A percentile compares a stretch with the other conserved stretches of the same genome.
Conservation (phyloP, 2,113 vertebrate species). For the Gambusia affinis region DNA sequence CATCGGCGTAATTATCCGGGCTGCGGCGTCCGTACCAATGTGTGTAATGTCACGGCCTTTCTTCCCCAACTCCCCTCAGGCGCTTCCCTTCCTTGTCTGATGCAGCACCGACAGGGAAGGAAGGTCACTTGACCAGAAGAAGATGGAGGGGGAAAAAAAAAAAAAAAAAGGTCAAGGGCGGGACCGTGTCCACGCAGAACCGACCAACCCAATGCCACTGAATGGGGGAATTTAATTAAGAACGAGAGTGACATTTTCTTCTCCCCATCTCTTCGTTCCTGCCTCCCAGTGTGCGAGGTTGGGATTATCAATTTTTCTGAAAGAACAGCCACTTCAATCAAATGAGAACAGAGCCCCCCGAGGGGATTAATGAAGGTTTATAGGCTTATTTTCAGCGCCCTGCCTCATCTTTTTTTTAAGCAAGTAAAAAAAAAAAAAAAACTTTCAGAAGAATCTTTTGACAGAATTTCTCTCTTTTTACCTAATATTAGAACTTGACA, state of each 20-base stretch:
- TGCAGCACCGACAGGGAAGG: conserved; percentile 51
- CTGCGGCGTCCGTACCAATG: conserved; percentile 49
- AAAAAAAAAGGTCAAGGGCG: conserved; percentile 71
- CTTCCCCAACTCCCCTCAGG: conserved; percentile 44
- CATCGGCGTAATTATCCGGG: conserved; percentile 72
- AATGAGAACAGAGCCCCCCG: conserved; percentile 35
- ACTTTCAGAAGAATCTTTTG: conserved; percentile 53
- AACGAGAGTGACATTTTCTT: conserved; percentile 66
- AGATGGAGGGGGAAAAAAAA: conserved; percentile 21
- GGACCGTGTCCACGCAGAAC: conserved; percentile 30
- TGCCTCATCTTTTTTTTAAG: conserved; percentile 32
- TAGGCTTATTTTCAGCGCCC: conserved; percentile 48
- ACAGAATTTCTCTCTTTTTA: conserved; percentile 65
- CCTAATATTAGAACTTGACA: conserved; percentile 56
- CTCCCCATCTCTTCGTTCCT: conserved; percentile 14
- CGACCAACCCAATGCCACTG: conserved; percentile 42
- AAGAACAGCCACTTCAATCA: conserved; percentile 61
- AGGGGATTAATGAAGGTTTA: conserved; percentile 59
- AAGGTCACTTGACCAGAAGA: conserved; percentile 71
- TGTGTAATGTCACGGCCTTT: conserved; percentile 74
- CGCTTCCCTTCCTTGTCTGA: conserved; percentile 60
- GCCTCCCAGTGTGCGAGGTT: conserved; percentile 39
- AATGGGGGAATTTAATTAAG: conserved; percentile 69
- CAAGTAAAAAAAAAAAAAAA: conserved; percentile 33
- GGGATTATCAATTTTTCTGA: conserved; percentile 69